Evolutionary conservation across 2,113 vertebrate species (phyloP), one percentile per base, ranked within the genome.

Genomic region (Rousettus leschenaultii): DNA sequence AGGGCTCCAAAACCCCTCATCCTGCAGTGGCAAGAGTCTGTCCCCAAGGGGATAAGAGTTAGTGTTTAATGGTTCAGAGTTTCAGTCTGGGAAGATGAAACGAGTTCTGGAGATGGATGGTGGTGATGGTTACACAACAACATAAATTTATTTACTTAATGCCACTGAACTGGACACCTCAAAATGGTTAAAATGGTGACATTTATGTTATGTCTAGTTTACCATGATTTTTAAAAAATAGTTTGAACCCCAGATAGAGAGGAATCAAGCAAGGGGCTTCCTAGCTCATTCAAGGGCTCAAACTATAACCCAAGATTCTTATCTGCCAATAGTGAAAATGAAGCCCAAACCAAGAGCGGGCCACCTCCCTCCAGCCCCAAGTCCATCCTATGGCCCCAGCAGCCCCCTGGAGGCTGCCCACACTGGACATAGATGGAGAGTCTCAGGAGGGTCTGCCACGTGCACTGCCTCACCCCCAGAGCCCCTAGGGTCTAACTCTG

Each of bases 381-480:
- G n/a, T 7, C 18, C 48, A 57, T 12, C 21, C 88, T 14, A 10
- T 1, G n/a, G 38, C 45, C 70, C 82, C n/a, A 0, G 38, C 70
- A 24, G 28, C 33, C 86, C 80, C 63, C 71, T 40, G 38, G 80
- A 30, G 19, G 57, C 48, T 43, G 33, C 66, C 2, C 12, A 45
- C 18, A 7, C 3, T 5, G 18, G 22, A 40, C 33, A 6, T 3
- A 33, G 59, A 55, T n/a, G 5, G 4, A 30, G 35, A 1, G 2
- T 30, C 45, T 45, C 35, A 13, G 28, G 21, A 35, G 45, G n/a
- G 35, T 53, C 73, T 45, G 84, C 28, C 86, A 11, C 0, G 4
- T 21, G 7, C n/a, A 24, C 9, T 2, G 43, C 48, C 68, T 78
- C n/a, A 2, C 15, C 61, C 30, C 6, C 0, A 0, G 53, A 65